phyloP scores from a whole-genome alignment of 2,888 invertebrate genomes.

The Taenaris catops region DNA sequence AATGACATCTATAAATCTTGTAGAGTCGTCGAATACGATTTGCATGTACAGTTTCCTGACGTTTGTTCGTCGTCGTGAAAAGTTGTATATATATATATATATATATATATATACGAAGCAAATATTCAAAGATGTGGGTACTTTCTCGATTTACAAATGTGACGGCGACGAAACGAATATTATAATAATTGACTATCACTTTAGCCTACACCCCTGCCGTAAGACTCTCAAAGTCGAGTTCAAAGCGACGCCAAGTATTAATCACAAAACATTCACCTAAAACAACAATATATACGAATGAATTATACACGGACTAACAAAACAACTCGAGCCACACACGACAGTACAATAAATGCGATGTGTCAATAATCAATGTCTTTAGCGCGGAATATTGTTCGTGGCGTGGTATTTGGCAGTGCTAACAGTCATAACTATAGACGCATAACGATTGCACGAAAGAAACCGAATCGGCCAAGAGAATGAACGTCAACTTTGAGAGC shows the following conservation, averaged over 20 bases:
- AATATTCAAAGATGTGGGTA: too few relatives aligned
- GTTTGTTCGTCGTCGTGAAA: background rate
- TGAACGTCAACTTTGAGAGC: conserved; percentile 6
- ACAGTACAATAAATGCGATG: conserved; percentile 9
- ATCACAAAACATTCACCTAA: too few relatives aligned
- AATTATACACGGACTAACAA: too few relatives aligned
- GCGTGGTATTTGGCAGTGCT: conserved; percentile 18
- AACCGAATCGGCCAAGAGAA: too few relatives aligned
- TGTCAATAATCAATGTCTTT: conserved; percentile 3
- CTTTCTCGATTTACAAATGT: too few relatives aligned
- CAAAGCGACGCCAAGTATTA: too few relatives aligned
- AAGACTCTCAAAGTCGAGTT: conserved; percentile 15
- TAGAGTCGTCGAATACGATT: conserved; percentile 3
- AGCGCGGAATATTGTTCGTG: conserved; percentile 10
- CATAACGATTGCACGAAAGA: too few relatives aligned
- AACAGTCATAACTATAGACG: too few relatives aligned
- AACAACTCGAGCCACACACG: too few relatives aligned
- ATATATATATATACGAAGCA: too few relatives aligned
- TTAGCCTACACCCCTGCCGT: conserved; percentile 26
- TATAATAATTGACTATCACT: conserved; percentile 73
- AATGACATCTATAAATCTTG: conserved; percentile 11
- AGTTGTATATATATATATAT: too few relatives aligned
- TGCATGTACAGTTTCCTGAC: conserved; percentile 9
- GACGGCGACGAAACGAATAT: conserved; percentile 33
- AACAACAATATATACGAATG: too few relatives aligned